These are phyloP conservation scores for Alexandromys fortis DNA, from an alignment of 2,113 vertebrate species.

Conservation along the genomic window DNA sequence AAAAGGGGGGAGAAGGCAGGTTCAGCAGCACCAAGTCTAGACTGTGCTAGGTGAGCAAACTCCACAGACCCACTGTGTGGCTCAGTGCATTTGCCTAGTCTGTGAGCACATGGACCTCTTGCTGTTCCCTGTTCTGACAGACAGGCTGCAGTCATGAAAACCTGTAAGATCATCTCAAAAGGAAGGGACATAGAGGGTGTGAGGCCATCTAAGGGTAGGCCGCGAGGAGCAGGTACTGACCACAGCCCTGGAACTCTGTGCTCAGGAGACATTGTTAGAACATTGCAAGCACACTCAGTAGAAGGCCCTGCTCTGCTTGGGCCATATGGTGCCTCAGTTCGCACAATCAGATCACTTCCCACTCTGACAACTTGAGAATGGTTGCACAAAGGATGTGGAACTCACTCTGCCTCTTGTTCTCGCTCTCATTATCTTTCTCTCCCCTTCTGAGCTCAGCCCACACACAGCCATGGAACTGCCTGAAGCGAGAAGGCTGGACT, in stretches of 20 bases:
- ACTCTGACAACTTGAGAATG: neutral
- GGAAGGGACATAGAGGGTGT: neutral
- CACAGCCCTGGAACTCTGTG: neutral
- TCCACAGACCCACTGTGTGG: neutral
- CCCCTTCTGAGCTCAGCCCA: neutral
- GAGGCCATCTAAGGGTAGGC: no score
- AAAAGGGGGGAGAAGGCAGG: neutral
- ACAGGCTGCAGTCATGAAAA: neutral
- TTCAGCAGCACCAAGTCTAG: neutral
- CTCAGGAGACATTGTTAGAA: neutral
- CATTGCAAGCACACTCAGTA: neutral
- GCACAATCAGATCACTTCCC: neutral
- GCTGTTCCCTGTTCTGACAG: neutral
- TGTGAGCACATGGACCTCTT: neutral
- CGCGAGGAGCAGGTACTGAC: neutral
- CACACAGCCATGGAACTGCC: neutral
- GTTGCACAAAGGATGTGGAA: neutral
- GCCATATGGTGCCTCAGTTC: neutral
- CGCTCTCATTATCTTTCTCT: neutral
- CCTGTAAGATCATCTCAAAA: neutral
- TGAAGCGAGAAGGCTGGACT: neutral
- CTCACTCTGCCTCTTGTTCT: neutral
- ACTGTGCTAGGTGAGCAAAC: fast-evolving
- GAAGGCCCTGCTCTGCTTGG: neutral
- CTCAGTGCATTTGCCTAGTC: neutral